Evolutionary conservation across 2,113 vertebrate species (phyloP), one percentile per base, ranked within the genome.

Genomic region (Ceuthmochares aereus): DNA sequence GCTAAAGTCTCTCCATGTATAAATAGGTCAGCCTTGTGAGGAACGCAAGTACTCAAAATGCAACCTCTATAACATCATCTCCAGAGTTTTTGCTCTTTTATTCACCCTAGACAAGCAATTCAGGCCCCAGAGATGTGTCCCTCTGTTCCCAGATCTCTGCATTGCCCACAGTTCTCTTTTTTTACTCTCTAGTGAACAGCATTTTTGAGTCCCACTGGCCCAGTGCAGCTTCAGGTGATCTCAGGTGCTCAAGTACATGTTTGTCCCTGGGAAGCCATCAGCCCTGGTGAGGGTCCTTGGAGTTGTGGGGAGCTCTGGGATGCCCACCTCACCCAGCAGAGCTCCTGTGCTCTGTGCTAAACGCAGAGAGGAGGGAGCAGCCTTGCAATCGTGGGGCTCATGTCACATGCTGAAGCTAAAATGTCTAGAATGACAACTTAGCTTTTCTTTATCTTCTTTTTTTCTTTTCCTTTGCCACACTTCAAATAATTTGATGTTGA

Each of bases 401-500:
- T 81, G 76, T 74, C 43, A 34, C 29, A 60, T 0, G 2, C 34
- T 36, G 80, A 90, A 92, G 29, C 23, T 68, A 18, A 95, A 90
- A 81, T 36, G 73, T 76, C 84, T 45, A 36, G 68, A 92, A 94
- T 84, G 69, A 81, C 34, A 43, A 37, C 42, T 69, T 20, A 26
- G 76, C 45, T 74, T 91, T 43, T 26, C 73, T 84, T 68, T 32
- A 37, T 20, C 10, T 8, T 15, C 27, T 19, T 27, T 7, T 19
- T 23, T 66, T 15, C 18, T 37, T 4, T 1, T 3, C 22, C 25
- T 84, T 93, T 83, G 27, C 76, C 60, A 75, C 77, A 78, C 60
- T 92, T 87, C 52, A 93, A 59, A 78, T 91, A 89, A 89, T 92
- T 95, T 89, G 76, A 94, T 29, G 77, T 27, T 89, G 86, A 95